Evolutionary conservation across 2,888 invertebrate species (phyloP), one percentile per base, ranked within the genome.

Genomic region (Macrophya annulata): DNA sequence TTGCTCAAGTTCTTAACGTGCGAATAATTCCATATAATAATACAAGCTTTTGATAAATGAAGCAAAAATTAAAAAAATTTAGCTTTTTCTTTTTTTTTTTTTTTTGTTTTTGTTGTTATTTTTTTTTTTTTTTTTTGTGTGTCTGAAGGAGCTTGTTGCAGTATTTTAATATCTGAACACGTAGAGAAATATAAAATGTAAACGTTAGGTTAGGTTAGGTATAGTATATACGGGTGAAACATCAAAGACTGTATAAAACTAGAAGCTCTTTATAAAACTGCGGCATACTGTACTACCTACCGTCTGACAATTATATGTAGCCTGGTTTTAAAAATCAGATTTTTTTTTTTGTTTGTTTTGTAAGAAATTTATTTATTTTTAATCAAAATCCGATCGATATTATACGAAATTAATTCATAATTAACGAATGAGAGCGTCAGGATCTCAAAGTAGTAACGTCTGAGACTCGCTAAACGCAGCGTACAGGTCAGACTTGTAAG

Each of bases 121-220:
- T 37, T 17, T 37, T 71, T 37, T 37, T 40, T 40, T 71, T 1
- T 68, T 37, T 40, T n/a, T 25, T 21, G 25, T 25, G n/a, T 62
- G 62, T 62, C 62, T 62, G 62, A 25, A 25, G 25, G 12, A 62
- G 62, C 25, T 62, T 62, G 25, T 62, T 62, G 62, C 62, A 62
- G 62, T 62, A 25, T 62, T 25, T 62, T 62, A 62, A 62, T 62
- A 62, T 62, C 62, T 25, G 62, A 62, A 25, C 62, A 62, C 62
- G 25, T 62, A 62, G 62, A 25, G 25, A 62, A 62, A 62, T 62
- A 62, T 62, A 62, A 62, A 62, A 62, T 62, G 25, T 25, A 62
- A 62, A 21, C 62, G 62, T 25, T 62, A 62, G 62, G 25, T 62
- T 62, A 25, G 12, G 25, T 62, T 62, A 62, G 62, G 25, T 62